Base-by-base conservation (phyloP, 2,888 invertebrate genomes). In the Zhuqinia jingwanae region DNA sequence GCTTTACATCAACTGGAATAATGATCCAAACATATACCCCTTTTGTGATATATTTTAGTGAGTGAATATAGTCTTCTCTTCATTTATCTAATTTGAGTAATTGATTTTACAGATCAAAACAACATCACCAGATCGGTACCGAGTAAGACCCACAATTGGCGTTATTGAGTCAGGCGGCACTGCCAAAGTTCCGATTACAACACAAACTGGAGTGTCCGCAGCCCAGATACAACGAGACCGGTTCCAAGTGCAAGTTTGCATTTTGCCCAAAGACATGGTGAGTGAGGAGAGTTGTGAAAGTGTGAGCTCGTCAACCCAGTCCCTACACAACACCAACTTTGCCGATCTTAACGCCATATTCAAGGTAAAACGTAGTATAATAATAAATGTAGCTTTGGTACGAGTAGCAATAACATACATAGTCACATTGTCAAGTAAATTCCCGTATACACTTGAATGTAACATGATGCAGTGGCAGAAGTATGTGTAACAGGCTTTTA, bases 111-210 rank as follows among this genome's bases (percentile, higher is more conserved):
- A 98, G 96, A 96, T 99, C 88, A 96, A 99, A 93, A 99, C 98
- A 15, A 99, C 98, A 2, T 96, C 98, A 0, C 99, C 98, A 0
- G 97, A 98, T 91, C 98, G 98, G 92, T 99, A 97, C 93, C 94
- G 97, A 42, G 99, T 99, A 0, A 94, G 97, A 78, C 98, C 98
- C 0, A 97, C 97, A 91, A 95, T 95, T 6, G 98, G 98, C 0
- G 93, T 95, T 6, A 92, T 98, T 77, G 93, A 93, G 0, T 94
- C 95, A 0, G 95, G 95, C 10, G 94, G 94, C 2, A 93, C 94
- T 0, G 94, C 95, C 53, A 93, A 94, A 0, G 95, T 98, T 0
- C 94, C 94, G 53, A 96, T 98, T 1, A 95, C 95, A 3, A 94
- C 98, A 0, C 95, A 96, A 91, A 94, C 95, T 15, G 96, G 96